Percentiles rank a stretch among this genome's conserved stretches.
These are phyloP conservation scores for Callimorpha dominula DNA, from an alignment of 2,888 invertebrate species.

Conservation along the genomic window DNA sequence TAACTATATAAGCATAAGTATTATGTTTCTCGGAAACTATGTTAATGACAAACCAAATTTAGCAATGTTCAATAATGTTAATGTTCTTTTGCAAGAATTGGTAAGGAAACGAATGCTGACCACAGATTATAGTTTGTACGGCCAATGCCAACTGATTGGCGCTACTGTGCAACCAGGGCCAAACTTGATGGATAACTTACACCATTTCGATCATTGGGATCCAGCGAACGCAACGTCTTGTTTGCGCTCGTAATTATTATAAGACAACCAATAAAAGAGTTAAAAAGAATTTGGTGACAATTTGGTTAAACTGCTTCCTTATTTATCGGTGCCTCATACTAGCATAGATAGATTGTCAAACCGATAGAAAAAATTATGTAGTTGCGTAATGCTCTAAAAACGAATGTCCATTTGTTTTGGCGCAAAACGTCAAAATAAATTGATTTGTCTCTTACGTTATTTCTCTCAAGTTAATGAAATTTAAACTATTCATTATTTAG, in stretches of 20 bases:
- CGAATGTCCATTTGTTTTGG: too few species aligned
- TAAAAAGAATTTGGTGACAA: too few species aligned
- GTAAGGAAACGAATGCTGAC: not conserved
- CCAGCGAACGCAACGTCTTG: not conserved
- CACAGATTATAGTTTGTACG: not conserved
- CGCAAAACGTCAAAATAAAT: too few species aligned
- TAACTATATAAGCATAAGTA: not conserved
- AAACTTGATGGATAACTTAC: not conserved
- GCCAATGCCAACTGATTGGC: not conserved
- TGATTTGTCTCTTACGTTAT: too few species aligned
- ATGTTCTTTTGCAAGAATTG: constrained; percentile 1
- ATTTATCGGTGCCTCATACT: too few species aligned
- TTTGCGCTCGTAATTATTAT: not conserved
- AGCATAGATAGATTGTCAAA: too few species aligned
- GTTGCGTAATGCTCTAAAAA: too few species aligned
- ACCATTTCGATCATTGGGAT: not conserved
- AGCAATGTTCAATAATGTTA: not conserved
- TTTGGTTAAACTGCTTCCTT: too few species aligned
- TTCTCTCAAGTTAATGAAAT: too few species aligned
- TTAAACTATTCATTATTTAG: too few species aligned
- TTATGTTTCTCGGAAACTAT: constrained; percentile 4
- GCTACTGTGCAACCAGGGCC: not conserved
- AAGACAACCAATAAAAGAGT: too few species aligned
- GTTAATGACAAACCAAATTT: not conserved
- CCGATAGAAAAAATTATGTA: too few species aligned